Percentiles rank a stretch among this genome's conserved stretches.
Evolutionary conservation across 2,797 vertebrate genomes (phyloP).

Genomic region (Anguilla megastoma): DNA sequence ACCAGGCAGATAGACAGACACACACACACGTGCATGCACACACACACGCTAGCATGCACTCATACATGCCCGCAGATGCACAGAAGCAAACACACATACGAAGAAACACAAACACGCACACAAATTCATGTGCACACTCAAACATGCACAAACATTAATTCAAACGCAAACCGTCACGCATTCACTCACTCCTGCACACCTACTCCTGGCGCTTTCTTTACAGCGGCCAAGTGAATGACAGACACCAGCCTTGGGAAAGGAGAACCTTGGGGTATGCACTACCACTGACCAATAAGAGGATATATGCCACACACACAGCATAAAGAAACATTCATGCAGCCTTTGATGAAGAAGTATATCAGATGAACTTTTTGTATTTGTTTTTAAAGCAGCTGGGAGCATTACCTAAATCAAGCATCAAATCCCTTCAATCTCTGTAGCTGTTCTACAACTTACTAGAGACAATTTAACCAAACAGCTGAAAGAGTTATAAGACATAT

Average conservation of each 20-base stretch:
- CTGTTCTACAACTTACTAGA: neutral
- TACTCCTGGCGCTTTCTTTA: constrained; percentile 92
- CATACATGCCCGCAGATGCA: neutral
- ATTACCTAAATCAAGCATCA: neutral
- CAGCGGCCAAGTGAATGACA: constrained; percentile 91
- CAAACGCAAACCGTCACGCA: no score
- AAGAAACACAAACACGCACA: neutral
- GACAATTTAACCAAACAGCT: neutral
- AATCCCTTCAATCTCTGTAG: neutral
- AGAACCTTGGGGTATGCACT: constrained; percentile 83
- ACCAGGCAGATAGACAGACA: neutral
- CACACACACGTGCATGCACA: neutral
- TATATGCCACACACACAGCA: constrained; percentile 68
- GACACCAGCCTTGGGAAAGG: constrained; percentile 87
- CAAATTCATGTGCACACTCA: neutral
- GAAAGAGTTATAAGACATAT: neutral
- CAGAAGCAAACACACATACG: neutral
- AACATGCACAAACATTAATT: neutral
- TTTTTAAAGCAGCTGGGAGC: neutral
- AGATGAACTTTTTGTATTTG: neutral
- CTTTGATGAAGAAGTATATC: neutral
- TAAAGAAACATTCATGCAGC: neutral
- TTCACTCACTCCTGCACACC: constrained; percentile 63
- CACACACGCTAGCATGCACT: neutral
- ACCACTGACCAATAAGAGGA: constrained; percentile 83